These are phyloP conservation scores for Lypha dubia DNA, from an alignment of 2,888 invertebrate genomes.

Conservation along the genomic window DNA sequence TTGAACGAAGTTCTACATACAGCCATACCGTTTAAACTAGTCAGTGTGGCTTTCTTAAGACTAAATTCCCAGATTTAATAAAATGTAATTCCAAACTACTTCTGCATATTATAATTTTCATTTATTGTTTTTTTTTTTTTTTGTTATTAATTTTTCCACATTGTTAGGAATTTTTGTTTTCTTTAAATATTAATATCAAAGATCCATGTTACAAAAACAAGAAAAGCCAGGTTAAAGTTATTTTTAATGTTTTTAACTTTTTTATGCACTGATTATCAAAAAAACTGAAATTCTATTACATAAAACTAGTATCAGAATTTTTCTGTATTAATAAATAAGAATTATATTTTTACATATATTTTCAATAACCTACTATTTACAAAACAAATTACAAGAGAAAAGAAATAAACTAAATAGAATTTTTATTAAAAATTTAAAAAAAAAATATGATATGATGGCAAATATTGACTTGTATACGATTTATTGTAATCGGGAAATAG, in stretches of 20 bases:
- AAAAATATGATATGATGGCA: conserved; percentile 58
- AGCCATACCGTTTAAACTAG: too few relatives aligned
- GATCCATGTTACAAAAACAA: neutral
- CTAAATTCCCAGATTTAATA: too few relatives aligned
- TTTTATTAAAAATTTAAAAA: conserved; percentile 19
- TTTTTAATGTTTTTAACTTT: neutral
- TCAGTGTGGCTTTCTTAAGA: too few relatives aligned
- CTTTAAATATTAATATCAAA: neutral
- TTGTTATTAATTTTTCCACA: neutral
- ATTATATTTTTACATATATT: conserved; percentile 37
- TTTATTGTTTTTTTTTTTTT: neutral
- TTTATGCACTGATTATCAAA: too few relatives aligned
- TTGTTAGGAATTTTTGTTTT: neutral
- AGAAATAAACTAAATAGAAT: conserved; percentile 1
- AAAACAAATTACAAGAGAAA: conserved; percentile 48
- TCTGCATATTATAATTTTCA: neutral
- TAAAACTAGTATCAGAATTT: conserved; percentile 18
- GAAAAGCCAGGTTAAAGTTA: neutral
- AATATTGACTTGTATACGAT: conserved; percentile 2
- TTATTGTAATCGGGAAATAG: neutral
- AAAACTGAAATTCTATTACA: conserved; percentile 9
- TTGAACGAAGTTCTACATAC: too few relatives aligned
- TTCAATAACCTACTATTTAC: conserved; percentile 70
- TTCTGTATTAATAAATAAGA: conserved; percentile 51
- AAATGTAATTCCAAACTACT: too few relatives aligned